Conservation (phyloP, 2,888 invertebrate species). For the Nephrotoma appendiculata region DNA sequence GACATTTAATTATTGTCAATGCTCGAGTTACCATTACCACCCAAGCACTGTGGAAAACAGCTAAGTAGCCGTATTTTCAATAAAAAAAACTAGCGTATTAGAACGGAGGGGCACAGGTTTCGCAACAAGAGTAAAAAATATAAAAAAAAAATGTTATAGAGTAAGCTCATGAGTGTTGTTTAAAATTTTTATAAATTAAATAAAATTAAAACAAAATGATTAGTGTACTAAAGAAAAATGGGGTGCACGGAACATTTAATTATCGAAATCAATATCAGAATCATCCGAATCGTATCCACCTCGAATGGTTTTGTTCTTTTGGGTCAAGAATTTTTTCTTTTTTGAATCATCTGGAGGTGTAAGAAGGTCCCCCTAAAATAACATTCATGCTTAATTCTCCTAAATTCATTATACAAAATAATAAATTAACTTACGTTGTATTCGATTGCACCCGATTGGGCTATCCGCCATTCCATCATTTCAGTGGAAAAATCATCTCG, state of each 20-base stretch:
- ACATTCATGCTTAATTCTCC: not conserved
- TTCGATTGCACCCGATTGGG: constrained; percentile 50
- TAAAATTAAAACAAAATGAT: not conserved
- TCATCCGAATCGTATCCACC: constrained; percentile 37
- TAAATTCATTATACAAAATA: not conserved
- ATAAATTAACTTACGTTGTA: constrained; percentile 33
- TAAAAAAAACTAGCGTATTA: not conserved
- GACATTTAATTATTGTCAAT: constrained; percentile 1
- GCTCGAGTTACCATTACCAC: not conserved
- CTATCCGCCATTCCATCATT: constrained; percentile 83
- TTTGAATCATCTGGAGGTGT: constrained; percentile 43
- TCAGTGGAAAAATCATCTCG: constrained; percentile 88
- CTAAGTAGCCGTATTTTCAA: not conserved
- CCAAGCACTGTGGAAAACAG: not conserved
- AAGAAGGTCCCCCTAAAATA: constrained; percentile 40
- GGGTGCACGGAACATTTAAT: constrained; percentile 22
- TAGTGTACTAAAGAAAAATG: not conserved
- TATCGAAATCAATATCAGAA: constrained; percentile 39
- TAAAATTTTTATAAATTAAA: not conserved
- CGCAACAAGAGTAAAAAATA: not conserved
- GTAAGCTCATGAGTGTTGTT: not conserved
- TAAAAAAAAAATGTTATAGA: not conserved
- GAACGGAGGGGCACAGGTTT: not conserved
- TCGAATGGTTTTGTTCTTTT: constrained; percentile 39
- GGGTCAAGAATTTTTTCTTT: constrained; percentile 30